phyloP scores from a whole-genome alignment of 2,888 invertebrate species.

The Chloroclystis v-ata region DNA sequence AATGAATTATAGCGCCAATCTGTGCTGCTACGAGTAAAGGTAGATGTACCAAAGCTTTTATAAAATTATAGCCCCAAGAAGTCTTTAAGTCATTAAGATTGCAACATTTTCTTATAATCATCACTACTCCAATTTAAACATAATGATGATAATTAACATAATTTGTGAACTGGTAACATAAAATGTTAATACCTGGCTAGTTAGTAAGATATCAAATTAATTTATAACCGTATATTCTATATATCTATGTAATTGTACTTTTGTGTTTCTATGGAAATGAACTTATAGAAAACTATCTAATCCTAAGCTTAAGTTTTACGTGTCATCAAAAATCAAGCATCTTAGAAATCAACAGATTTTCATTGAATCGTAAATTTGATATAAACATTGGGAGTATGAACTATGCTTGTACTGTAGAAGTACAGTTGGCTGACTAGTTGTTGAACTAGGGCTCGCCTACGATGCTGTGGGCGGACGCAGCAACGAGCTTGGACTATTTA shows the following conservation, averaged over 20 bases:
- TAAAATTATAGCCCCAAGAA: constrained; percentile 25
- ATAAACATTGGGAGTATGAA: no score
- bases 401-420: not conserved
- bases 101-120: constrained; percentile 28
- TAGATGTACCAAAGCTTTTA: constrained; percentile 26
- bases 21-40: no score
- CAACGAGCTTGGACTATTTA: constrained; percentile 36
- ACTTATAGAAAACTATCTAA: no score
- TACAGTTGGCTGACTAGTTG: constrained; percentile 31
- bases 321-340: no score
- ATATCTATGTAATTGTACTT: no score
- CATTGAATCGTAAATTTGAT: no score
- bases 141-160: constrained; percentile 48
- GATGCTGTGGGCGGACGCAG: constrained; percentile 40
- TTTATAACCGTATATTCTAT: no score
- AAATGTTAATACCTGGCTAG: not conserved
- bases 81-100: constrained; percentile 31
- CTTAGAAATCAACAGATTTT: no score
- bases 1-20: no score
- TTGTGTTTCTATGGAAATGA: no score
- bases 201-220: no score
- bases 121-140: constrained; percentile 37
- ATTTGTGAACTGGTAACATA: constrained; percentile 31
- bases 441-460: constrained; percentile 33
- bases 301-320: no score